Conservation (phyloP, 1,140 invertebrate genomes). For the Nasonia vitripennis region DNA sequence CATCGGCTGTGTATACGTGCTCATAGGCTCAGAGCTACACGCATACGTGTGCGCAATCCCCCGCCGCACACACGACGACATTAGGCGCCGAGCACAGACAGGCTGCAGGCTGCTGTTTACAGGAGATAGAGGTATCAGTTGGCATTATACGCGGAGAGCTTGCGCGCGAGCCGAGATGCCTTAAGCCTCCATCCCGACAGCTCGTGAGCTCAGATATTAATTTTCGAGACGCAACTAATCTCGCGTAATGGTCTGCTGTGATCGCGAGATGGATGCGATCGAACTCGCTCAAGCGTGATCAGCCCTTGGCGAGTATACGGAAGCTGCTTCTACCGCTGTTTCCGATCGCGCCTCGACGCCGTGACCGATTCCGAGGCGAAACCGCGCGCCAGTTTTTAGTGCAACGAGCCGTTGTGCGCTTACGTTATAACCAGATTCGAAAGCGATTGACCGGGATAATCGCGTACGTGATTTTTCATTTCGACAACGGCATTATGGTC, state of each 20-base stretch:
- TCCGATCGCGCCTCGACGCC: neutral
- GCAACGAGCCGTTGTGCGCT: neutral
- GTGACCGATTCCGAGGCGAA: neutral
- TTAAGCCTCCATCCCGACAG: neutral
- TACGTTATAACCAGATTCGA: neutral
- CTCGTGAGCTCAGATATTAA: slow-evolving; percentile 62
- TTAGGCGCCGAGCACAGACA: neutral
- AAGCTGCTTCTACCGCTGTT: neutral
- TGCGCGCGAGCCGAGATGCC: slow-evolving; percentile 34
- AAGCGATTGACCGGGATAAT: neutral
- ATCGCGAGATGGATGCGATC: slow-evolving; percentile 61
- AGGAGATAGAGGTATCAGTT: slow-evolving; percentile 61
- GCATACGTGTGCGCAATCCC: neutral
- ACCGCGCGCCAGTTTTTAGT: slow-evolving; percentile 27
- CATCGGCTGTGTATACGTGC: neutral
- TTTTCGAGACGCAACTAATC: slow-evolving; percentile 69
- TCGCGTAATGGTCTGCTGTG: slow-evolving; percentile 66
- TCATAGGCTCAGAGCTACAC: no score
- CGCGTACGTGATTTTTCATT: neutral
- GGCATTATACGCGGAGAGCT: slow-evolving; percentile 58
- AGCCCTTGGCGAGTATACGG: neutral
- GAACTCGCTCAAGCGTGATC: slow-evolving; percentile 21
- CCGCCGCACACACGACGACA: neutral
- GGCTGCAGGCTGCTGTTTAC: slow-evolving; percentile 58
- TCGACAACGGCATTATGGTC: neutral